These are phyloP conservation scores for Aphodius sticticus DNA, from an alignment of 2,888 invertebrate genomes.

Conservation along the genomic window DNA sequence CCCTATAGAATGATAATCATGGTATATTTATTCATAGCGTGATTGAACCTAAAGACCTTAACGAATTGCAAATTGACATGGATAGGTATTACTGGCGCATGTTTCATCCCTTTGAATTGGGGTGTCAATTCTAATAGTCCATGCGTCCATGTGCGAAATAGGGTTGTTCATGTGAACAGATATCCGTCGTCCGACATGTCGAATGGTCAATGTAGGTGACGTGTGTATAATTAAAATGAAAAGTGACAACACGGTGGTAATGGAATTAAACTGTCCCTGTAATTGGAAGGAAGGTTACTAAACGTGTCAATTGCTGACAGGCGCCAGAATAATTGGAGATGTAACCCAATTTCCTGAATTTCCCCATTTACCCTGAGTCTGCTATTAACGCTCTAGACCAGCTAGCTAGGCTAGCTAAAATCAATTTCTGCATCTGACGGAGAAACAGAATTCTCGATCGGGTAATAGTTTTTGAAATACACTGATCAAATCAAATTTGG, in stretches of 20 bases:
- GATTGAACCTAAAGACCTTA: neutral
- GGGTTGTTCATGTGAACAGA: neutral
- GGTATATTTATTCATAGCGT: neutral
- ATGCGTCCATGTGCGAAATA: conserved; percentile 13
- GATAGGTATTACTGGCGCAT: neutral
- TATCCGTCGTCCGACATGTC: neutral
- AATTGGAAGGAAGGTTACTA: conserved; percentile 37
- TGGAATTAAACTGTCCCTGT: conserved; percentile 33
- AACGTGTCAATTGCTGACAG: conserved; percentile 40
- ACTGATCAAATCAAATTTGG: too few relatives aligned
- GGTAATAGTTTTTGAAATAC: too few relatives aligned
- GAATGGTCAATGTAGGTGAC: neutral
- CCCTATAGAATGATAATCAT: too few relatives aligned
- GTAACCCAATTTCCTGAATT: conserved; percentile 39
- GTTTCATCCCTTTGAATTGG: neutral
- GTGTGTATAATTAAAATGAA: conserved; percentile 34
- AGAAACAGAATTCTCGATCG: neutral
- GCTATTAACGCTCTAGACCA: conserved; percentile 11
- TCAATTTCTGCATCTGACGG: neutral
- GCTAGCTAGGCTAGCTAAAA: neutral
- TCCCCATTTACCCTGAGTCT: conserved; percentile 27
- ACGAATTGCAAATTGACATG: neutral
- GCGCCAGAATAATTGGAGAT: conserved; percentile 40
- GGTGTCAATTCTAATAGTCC: conserved; percentile 12
- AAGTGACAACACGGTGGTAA: conserved; percentile 35